Evolutionary conservation across 2,113 vertebrate species (phyloP).

Genomic region (Zeus faber): DNA sequence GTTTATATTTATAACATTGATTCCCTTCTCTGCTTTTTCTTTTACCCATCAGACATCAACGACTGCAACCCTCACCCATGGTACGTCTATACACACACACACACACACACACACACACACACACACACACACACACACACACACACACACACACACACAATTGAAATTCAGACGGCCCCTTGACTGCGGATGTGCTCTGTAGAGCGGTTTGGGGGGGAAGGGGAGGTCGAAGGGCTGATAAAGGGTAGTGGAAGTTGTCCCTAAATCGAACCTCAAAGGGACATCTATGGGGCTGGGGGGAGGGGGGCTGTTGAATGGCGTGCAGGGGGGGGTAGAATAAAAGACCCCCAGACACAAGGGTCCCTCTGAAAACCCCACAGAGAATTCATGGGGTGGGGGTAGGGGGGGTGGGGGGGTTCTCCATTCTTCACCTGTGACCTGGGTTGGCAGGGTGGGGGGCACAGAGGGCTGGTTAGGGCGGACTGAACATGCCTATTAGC

Average conservation of each 20-base stretch:
- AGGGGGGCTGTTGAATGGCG: conserved; percentile 30
- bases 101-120: conserved; percentile 11
- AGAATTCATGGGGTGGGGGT: conserved; percentile 33
- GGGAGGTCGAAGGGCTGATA: conserved; percentile 43
- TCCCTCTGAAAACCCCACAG: no score
- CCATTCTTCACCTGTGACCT: conserved; percentile 70
- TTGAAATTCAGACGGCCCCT: no score
- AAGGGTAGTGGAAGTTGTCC: conserved; percentile 62
- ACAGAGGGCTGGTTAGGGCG: conserved; percentile 55
- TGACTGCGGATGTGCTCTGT: not conserved
- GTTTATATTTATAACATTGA: no score
- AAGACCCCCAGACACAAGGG: no score
- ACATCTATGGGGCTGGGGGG: conserved; percentile 34
- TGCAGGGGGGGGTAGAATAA: conserved; percentile 52
- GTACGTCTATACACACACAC: conserved; percentile 72
- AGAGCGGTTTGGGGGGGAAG: not conserved
- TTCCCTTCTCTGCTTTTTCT: conserved; percentile 2
- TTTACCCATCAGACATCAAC: conserved; percentile 82
- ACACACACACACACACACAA: no score
- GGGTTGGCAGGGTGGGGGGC: conserved; percentile 52
- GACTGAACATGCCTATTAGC: conserved; percentile 66
- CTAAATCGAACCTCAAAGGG: conserved; percentile 68
- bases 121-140: no score
- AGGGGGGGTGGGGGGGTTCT: conserved; percentile 29
- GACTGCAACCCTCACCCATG: conserved; percentile 96